Evolutionary conservation across 2,888 invertebrate genomes (phyloP).

Genomic region (Ptilodon capucinus): DNA sequence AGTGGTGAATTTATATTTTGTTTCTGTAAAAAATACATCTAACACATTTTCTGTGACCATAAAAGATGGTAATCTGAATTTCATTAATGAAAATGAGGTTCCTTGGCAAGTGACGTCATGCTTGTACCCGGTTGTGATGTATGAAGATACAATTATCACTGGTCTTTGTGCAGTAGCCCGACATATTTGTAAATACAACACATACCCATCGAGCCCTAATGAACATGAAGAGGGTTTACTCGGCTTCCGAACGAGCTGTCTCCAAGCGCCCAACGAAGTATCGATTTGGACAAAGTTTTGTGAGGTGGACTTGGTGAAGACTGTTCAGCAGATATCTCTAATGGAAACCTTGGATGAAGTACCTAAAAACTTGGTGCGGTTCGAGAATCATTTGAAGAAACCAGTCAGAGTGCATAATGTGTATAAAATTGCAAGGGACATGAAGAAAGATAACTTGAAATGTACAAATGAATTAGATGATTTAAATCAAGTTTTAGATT

Average conservation of each 20-base stretch:
- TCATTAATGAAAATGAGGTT: constrained; percentile 53
- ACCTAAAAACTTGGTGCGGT: constrained; percentile 87
- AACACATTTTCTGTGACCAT: constrained; percentile 42
- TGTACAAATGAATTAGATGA: constrained; percentile 28
- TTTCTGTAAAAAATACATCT: constrained; percentile 45
- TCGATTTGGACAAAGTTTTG: constrained; percentile 97
- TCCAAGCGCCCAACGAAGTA: constrained; percentile 91
- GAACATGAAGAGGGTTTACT: constrained; percentile 82
- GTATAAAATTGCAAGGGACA: constrained; percentile 86
- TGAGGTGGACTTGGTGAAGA: constrained; percentile 89
- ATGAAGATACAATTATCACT: constrained; percentile 85
- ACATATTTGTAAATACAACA: constrained; percentile 57
- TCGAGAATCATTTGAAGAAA: constrained; percentile 92
- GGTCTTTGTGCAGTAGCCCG: constrained; percentile 89
- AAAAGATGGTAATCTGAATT: constrained; percentile 47
- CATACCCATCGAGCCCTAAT: constrained; percentile 22
- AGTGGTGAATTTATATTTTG: constrained; percentile 65
- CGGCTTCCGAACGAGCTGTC: constrained; percentile 91
- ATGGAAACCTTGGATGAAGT: constrained; percentile 55
- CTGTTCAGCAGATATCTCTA: constrained; percentile 74
- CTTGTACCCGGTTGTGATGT: constrained; percentile 85
- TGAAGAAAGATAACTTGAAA: constrained; percentile 60
- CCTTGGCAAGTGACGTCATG: constrained; percentile 78
- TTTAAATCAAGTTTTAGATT: neutral
- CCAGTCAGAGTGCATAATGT: constrained; percentile 94